These are phyloP conservation scores for Timema cristinae DNA, from an alignment of 2,888 invertebrate genomes.

Conservation along the genomic window DNA sequence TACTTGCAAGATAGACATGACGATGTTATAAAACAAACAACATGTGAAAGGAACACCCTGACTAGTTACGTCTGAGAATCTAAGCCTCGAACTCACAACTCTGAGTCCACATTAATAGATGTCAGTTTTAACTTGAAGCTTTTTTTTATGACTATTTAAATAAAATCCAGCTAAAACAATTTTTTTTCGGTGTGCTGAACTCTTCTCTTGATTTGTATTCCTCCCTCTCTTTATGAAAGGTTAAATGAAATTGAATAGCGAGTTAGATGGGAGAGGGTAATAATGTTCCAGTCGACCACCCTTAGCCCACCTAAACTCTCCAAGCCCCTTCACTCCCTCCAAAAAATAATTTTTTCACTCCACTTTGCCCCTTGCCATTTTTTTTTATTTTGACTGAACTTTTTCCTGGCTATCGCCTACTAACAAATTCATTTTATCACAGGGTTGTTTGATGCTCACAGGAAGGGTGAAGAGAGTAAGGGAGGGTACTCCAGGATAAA, in stretches of 20 bases:
- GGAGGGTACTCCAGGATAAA: conserved; percentile 22
- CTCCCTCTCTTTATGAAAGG: conserved; percentile 10
- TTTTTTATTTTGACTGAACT: conserved; percentile 4
- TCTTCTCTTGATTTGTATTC: too few species aligned
- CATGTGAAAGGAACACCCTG: too few species aligned
- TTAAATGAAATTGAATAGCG: conserved; percentile 18
- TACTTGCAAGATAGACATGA: too few species aligned
- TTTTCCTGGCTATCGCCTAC: conserved; percentile 25
- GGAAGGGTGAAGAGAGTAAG: conserved; percentile 21
- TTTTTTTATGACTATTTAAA: too few species aligned
- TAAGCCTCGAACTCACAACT: too few species aligned
- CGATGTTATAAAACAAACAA: too few species aligned
- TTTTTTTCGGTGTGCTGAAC: too few species aligned
- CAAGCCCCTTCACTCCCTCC: conserved; percentile 3
- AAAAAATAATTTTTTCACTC: not conserved
- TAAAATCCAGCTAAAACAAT: too few species aligned
- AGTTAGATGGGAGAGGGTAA: conserved; percentile 18
- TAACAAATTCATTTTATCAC: conserved; percentile 32
- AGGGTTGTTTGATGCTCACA: conserved; percentile 11
- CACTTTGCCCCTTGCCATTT: not conserved
- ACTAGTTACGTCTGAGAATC: too few species aligned
- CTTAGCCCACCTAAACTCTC: not conserved
- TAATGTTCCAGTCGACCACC: conserved; percentile 30
- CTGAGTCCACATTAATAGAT: too few species aligned
- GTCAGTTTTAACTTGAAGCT: too few species aligned